Evolutionary conservation across 2,113 vertebrate genomes (phyloP).

Genomic region (Ptilorrhoa leucosticta): DNA sequence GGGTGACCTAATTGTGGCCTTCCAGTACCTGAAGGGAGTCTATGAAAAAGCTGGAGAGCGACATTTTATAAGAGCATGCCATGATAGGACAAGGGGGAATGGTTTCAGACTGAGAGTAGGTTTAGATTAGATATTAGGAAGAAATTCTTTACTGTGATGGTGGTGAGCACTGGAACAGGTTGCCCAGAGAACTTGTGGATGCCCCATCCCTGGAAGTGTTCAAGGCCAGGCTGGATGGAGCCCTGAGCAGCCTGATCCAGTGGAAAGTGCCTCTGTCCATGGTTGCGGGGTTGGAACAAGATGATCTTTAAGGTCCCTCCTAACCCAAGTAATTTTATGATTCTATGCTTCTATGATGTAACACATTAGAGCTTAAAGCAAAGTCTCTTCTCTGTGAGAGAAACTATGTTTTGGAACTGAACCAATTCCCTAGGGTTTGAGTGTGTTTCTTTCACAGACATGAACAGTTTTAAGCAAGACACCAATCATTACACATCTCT

Average conservation of each 20-base stretch:
- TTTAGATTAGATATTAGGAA: neutral
- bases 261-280: neutral
- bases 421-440: neutral
- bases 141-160: neutral
- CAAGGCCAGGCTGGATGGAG: neutral
- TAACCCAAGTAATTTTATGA: neutral
- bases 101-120: neutral
- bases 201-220: neutral
- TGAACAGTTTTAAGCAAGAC: slow-evolving; percentile 1
- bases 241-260: neutral
- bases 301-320: neutral
- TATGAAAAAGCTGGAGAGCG: neutral
- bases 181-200: neutral
- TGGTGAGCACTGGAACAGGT: neutral
- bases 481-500: neutral
- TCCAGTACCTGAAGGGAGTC: neutral
- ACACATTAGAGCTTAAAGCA: neutral
- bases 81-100: neutral
- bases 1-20: neutral
- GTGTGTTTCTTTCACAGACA: neutral
- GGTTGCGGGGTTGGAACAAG: neutral
- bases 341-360: neutral
- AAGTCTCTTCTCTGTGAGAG: neutral
- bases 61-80: neutral
- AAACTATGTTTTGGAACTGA: neutral